A percentile compares a stretch with the other conserved stretches of the same genome.
phyloP scores from a whole-genome alignment of 2,113 vertebrate species.

The Eretmochelys imbricata region DNA sequence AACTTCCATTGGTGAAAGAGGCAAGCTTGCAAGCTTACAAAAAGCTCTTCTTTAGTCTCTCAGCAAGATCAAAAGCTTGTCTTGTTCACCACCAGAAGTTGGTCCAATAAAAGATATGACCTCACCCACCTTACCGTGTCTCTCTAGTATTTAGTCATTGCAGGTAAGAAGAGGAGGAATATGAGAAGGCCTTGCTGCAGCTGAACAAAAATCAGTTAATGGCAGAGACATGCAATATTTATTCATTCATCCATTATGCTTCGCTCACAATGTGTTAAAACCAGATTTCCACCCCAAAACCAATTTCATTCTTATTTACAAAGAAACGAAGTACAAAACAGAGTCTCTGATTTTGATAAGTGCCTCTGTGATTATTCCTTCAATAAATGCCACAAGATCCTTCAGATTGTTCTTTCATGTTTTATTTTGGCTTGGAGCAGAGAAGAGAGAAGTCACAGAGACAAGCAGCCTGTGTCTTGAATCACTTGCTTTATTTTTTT shows the following conservation, averaged over 20 bases:
- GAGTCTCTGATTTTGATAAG: conserved; percentile 46
- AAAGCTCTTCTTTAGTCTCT: neutral
- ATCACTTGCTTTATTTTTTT: conserved; percentile 31
- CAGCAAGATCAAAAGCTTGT: neutral
- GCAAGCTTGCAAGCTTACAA: neutral
- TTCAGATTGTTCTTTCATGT: conserved; percentile 48
- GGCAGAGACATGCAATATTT: conserved; percentile 40
- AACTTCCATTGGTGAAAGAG: neutral
- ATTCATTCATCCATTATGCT: neutral
- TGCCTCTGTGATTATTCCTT: conserved; percentile 57
- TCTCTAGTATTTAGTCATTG: neutral
- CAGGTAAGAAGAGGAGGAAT: neutral
- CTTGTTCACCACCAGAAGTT: neutral
- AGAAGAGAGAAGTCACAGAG: conserved; percentile 3
- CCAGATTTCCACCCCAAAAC: conserved; percentile 45
- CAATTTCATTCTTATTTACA: conserved; percentile 70
- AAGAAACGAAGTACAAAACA: conserved; percentile 65
- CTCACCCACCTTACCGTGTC: neutral
- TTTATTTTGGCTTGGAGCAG: conserved; percentile 36
- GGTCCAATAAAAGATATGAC: neutral
- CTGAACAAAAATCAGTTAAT: conserved; percentile 32
- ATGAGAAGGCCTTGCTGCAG: neutral
- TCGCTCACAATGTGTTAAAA: neutral
- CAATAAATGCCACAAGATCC: conserved; percentile 13
- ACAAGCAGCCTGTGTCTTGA: rapidly evolving